A percentile compares a stretch with the other conserved stretches of the same genome.
Conservation (phyloP, 2,888 invertebrate species). For the Microctonus aethiopoides region DNA sequence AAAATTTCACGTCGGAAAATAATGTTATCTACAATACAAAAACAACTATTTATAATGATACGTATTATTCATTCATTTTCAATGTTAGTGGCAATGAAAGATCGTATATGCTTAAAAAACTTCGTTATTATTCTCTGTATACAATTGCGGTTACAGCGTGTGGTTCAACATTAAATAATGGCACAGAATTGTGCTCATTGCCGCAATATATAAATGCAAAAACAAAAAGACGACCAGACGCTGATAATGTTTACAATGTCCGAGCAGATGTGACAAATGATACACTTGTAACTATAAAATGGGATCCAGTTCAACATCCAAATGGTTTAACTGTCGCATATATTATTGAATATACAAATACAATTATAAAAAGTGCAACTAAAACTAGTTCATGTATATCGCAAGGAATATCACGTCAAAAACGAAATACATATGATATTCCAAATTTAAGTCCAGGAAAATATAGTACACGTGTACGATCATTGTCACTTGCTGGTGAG, state of each 20-base stretch:
- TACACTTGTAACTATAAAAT: slow-evolving; percentile 65
- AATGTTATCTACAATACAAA: slow-evolving; percentile 31
- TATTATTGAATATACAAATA: slow-evolving; percentile 69
- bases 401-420: slow-evolving; percentile 51
- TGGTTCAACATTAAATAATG: slow-evolving; percentile 57
- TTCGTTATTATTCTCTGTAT: slow-evolving; percentile 73
- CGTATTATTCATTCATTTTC: slow-evolving; percentile 44
- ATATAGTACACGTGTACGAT: slow-evolving; percentile 72
- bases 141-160: slow-evolving; percentile 74
- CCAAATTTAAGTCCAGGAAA: slow-evolving; percentile 69
- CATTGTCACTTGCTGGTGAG: slow-evolving; percentile 72
- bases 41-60: slow-evolving; percentile 37
- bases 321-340: slow-evolving; percentile 77
- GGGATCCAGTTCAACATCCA: slow-evolving; percentile 73
- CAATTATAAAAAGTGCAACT: slow-evolving; percentile 61
- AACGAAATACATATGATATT: slow-evolving; percentile 53
- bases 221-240: slow-evolving; percentile 65
- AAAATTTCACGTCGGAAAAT: slow-evolving; percentile 8
- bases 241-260: slow-evolving; percentile 64
- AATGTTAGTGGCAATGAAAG: slow-evolving; percentile 48
- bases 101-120: slow-evolving; percentile 56
- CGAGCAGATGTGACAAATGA: slow-evolving; percentile 50
- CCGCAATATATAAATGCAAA: slow-evolving; percentile 58
- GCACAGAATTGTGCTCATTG: slow-evolving; percentile 54
- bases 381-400: slow-evolving; percentile 69